These are phyloP conservation scores for Cheumatopsyche charites DNA, from an alignment of 1,140 invertebrate genomes.

Conservation along the genomic window DNA sequence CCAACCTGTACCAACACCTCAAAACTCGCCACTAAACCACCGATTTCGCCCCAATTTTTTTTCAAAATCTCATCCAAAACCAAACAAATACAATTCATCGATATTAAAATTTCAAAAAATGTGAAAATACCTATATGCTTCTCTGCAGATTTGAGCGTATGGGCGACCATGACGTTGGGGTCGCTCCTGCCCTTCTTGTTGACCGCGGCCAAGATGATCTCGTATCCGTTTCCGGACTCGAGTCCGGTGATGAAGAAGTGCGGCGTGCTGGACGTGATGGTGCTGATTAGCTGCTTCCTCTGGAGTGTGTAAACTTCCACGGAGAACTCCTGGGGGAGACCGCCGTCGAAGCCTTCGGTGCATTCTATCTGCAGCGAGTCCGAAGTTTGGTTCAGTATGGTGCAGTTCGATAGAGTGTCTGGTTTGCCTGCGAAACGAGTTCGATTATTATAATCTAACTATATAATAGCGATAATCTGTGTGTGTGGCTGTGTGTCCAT, in stretches of 20 bases:
- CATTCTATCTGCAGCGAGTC: constrained; percentile 79
- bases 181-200: constrained; percentile 71
- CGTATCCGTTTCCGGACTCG: constrained; percentile 68
- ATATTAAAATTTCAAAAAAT: not conserved
- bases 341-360: constrained; percentile 79
- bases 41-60: no score
- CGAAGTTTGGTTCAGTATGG: constrained; percentile 76
- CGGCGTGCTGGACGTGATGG: constrained; percentile 61
- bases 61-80: no score
- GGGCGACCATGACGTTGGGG: constrained; percentile 62
- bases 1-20: no score
- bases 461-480: no score
- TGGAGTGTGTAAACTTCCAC: constrained; percentile 67
- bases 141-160: constrained; percentile 73
- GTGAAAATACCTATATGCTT: constrained; percentile 68
- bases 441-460: no score
- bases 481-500: no score
- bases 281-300: constrained; percentile 61
- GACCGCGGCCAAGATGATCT: constrained; percentile 67
- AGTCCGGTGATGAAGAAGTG: constrained; percentile 65
- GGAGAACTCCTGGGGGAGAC: constrained; percentile 71
- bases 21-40: no score
- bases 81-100: no score
- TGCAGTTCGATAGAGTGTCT: constrained; percentile 78
- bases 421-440: constrained; percentile 69